phyloP scores from a whole-genome alignment of 2,888 invertebrate genomes.

The Pammene aurita region DNA sequence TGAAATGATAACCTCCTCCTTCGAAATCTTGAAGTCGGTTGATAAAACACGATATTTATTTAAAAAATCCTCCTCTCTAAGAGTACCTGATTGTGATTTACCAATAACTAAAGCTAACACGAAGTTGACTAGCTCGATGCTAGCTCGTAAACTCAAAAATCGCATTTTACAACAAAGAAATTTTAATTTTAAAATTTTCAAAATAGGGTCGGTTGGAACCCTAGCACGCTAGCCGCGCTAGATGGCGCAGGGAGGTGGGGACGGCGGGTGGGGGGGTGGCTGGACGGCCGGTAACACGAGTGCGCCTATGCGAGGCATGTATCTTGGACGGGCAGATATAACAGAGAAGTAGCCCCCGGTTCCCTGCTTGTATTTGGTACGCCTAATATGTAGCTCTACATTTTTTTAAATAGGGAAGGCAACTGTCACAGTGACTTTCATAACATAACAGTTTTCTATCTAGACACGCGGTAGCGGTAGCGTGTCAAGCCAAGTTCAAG shows the following conservation, averaged over 20 bases:
- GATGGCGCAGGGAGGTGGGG: constrained; percentile 73
- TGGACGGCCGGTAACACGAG: constrained; percentile 82
- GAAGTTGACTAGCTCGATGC: too few relatives aligned
- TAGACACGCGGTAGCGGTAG: too few relatives aligned
- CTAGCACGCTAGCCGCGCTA: constrained; percentile 78
- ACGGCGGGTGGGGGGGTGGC: constrained; percentile 50
- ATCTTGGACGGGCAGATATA: constrained; percentile 84
- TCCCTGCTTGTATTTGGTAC: constrained; percentile 68
- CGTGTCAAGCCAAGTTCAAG: too few relatives aligned
- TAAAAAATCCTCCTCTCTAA: too few relatives aligned
- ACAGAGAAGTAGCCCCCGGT: constrained; percentile 83
- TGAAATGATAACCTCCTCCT: too few relatives aligned
- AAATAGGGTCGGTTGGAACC: constrained; percentile 76
- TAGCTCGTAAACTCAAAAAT: neutral
- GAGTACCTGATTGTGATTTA: too few relatives aligned
- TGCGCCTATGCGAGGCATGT: constrained; percentile 83
- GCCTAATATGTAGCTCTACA: constrained; percentile 61
- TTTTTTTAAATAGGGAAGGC: too few relatives aligned
- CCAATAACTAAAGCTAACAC: neutral
- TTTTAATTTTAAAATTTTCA: constrained; percentile 72
- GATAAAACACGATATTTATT: too few relatives aligned
- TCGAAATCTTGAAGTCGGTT: too few relatives aligned
- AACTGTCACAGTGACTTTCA: too few relatives aligned
- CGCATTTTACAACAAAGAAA: constrained; percentile 18
- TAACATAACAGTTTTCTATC: too few relatives aligned